Conservation (phyloP, 2,888 invertebrate genomes). For the Chrysotoxum bicinctum region DNA sequence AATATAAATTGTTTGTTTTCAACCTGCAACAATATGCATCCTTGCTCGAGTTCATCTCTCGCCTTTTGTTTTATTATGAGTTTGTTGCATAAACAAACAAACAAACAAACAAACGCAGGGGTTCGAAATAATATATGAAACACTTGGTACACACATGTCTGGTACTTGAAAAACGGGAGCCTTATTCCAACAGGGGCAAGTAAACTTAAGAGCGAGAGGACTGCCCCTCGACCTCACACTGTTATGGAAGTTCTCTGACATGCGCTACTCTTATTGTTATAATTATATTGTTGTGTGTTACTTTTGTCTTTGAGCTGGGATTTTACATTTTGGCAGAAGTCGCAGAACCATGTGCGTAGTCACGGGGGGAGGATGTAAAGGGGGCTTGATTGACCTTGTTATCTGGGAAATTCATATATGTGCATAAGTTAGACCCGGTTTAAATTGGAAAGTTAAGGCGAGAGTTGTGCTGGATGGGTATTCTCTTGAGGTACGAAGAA, state of each 20-base stretch:
- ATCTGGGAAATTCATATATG: too few species aligned
- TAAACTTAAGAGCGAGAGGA: constrained; percentile 33
- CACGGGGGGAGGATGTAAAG: too few species aligned
- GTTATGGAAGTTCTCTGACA: constrained; percentile 30
- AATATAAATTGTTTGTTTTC: constrained; percentile 26
- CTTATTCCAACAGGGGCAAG: constrained; percentile 21
- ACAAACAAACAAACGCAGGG: constrained; percentile 1
- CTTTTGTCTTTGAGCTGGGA: constrained; percentile 24
- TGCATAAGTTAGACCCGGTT: too few species aligned
- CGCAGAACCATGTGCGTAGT: neutral
- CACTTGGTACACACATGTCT: constrained; percentile 52
- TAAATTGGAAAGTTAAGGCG: too few species aligned
- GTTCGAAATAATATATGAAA: constrained; percentile 61
- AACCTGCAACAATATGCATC: constrained; percentile 44
- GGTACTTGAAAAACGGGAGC: constrained; percentile 44
- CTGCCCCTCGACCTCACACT: neutral
- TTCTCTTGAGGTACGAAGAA: too few species aligned
- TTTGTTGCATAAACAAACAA: constrained; percentile 34
- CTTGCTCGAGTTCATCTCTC: constrained; percentile 67
- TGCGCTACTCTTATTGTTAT: constrained; percentile 50
- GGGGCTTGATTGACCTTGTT: neutral
- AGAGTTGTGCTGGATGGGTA: too few species aligned
- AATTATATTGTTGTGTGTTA: constrained; percentile 29
- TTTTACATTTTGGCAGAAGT: constrained; percentile 55
- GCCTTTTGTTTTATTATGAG: constrained; percentile 58